Evolutionary conservation across 2,797 vertebrate species (phyloP), one percentile per base, ranked within the genome.

Genomic region (Ciconia nigra): DNA sequence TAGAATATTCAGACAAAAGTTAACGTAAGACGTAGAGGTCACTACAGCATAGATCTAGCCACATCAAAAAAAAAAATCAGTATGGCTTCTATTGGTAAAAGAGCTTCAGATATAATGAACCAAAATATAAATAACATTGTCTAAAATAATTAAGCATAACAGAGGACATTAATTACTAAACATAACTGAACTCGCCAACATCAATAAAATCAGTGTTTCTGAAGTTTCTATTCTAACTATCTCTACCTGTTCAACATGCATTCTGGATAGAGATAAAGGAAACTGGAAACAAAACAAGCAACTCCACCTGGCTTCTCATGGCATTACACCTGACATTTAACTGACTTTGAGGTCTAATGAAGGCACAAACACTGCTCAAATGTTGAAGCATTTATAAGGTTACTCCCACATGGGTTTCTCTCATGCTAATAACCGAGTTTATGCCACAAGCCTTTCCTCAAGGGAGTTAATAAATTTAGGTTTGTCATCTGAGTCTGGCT

Each of bases 351-450:
- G 29, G 63, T 76, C 44, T 95, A 90, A 92, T 22, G 15, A 92
- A 95, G 55, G 58, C 66, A 91, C 39, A 88, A 94, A 90, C 76
- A 86, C 65, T 57, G 85, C 88, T 78, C 61, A 90, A 94, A 86
- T 54, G 49, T 35, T 91, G 88, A 96, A 72, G 88, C 41, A 83
- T 91, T 93, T 94, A 81, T 71, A 93, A 89, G 73, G 83, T 95
- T 81, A 89, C 80, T 94, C 70, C 58, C 83, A 84, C n/a, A 42
- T 21, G 55, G 41, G 49, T 44, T 94, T 93, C 69, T 84, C 69
- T 84, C 65, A 86, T 37, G 57, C 63, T 93, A 91, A 81, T 62
- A 93, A 86, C 63, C 10, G 46, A 82, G 77, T 72, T 83, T 65
- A 81, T 58, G 39, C 20, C 11, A 18, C 39, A 87, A 79, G 33